Percentiles rank a stretch among this genome's conserved stretches.
phyloP scores from a whole-genome alignment of 2,113 vertebrate genomes.

The Lates calcarifer region DNA sequence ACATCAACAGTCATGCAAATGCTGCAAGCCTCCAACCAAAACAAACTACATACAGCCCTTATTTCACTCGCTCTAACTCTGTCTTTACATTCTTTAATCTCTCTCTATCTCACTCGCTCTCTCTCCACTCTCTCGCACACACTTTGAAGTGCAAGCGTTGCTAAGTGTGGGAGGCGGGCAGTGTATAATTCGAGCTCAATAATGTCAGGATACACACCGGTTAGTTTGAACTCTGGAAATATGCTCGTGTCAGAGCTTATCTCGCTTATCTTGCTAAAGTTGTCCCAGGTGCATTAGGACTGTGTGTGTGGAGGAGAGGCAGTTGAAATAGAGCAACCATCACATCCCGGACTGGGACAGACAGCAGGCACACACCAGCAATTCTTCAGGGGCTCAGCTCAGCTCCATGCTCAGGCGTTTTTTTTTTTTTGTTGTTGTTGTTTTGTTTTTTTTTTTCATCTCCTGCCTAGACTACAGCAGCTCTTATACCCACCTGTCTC shows the following conservation, averaged over 20 bases:
- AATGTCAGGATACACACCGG: constrained; percentile 66
- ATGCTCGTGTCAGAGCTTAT: constrained; percentile 65
- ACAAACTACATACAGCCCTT: constrained; percentile 24
- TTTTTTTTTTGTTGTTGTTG: too few relatives aligned
- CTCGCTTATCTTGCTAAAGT: constrained; percentile 62
- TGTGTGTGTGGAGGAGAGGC: constrained; percentile 36
- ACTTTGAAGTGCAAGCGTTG: constrained; percentile 68
- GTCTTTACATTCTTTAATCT: constrained; percentile 46
- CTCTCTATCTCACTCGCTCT: constrained; percentile 10
- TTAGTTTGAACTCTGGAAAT: constrained; percentile 69
- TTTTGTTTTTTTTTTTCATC: constrained; percentile 28
- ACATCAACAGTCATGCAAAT: constrained; percentile 45
- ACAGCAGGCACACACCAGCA: constrained; percentile 34
- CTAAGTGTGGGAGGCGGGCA: constrained; percentile 64
- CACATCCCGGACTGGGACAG: constrained; percentile 46
- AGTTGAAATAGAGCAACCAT: constrained; percentile 56
- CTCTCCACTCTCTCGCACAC: constrained; percentile 17
- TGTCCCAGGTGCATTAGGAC: constrained; percentile 58
- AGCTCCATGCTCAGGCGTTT: constrained; percentile 18
- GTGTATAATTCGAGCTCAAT: constrained; percentile 67
- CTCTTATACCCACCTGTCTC: constrained; percentile 18
- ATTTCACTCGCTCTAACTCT: constrained; percentile 27
- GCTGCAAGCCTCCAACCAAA: constrained; percentile 39
- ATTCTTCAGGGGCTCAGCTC: constrained; percentile 47
- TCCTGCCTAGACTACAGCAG: constrained; percentile 22